phyloP scores from a whole-genome alignment of 2,888 invertebrate genomes.

The Rutpela maculata region DNA sequence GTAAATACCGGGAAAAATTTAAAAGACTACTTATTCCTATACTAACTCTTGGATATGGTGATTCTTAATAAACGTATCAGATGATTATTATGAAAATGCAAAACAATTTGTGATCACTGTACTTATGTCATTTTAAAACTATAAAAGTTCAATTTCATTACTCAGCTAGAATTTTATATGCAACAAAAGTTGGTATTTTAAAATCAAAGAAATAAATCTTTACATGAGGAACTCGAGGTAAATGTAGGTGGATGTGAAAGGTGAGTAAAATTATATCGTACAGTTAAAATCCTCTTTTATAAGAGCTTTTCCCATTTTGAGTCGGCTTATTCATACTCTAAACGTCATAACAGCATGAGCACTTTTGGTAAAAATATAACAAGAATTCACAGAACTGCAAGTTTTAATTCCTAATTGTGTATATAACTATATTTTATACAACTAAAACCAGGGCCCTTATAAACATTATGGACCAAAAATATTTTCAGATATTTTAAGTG shows the following conservation, averaged over 20 bases:
- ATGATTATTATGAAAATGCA: no score
- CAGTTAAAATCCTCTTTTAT: conserved; percentile 42
- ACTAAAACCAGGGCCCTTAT: conserved; percentile 59
- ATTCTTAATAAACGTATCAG: no score
- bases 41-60: no score
- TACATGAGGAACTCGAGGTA: conserved; percentile 25
- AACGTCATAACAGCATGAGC: conserved; percentile 80
- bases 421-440: conserved; percentile 59
- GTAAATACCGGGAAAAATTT: no score
- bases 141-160: no score
- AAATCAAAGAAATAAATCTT: conserved; percentile 24
- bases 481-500: not conserved
- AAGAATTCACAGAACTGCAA: conserved; percentile 67
- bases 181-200: not conserved
- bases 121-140: no score
- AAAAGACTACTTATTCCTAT: no score
- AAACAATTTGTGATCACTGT: no score
- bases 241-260: conserved; percentile 30
- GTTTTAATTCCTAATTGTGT: conserved; percentile 55
- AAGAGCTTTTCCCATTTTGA: conserved; percentile 51
- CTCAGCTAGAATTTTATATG: no score
- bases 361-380: conserved; percentile 81
- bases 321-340: conserved; percentile 58
- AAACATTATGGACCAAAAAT: conserved; percentile 20
- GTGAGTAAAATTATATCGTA: conserved; percentile 37